Base-by-base conservation (phyloP, 2,888 invertebrate species). In the Synergus itoensis region DNA sequence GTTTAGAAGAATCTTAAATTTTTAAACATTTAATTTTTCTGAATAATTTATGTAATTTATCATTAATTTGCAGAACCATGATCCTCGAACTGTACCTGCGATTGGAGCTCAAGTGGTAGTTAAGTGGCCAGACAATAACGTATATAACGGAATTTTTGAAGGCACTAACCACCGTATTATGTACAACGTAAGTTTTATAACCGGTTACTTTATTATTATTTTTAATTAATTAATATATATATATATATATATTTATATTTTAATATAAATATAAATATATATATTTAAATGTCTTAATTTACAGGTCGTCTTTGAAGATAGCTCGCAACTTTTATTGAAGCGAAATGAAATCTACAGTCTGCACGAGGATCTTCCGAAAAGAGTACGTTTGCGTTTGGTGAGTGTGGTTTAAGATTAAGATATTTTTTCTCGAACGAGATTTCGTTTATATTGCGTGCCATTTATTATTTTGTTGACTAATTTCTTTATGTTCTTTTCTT, bases 341-440 rank as follows among this genome's bases (percentile, higher is more conserved):
- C 91, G 94, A 75, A 93, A 94, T 77, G 92, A 93, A 82, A 92
- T 95, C 64, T 95, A 93, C 90, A 91, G 93, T 81, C 89, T 93
- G 62, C 91, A 92, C 73, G 94, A 95, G 89, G 92, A 93, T 78
- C 89, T 95, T 84, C 95, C 95, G 77, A 94, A 94, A 89, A 93
- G 93, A 91, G 93, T 95, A 77, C 92, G 92, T 84, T 90, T 92
- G 79, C 93, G 93, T 87, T 86, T 93, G 92, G 93, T 93, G 91
- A 93, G 93, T 93, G 85, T 86, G 85, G 86, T 82, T 81, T 84
- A 82, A 87, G 76, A 53, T 77, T 78, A n/a, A 43, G 41, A 60
- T 75, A 40, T 75, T 53, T 28, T 45, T 73, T 36, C 16, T 28
- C 12, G 18, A 40, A 57, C 8, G 5, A 45, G 36, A 60, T 43